Conservation (phyloP, 1,140 invertebrate genomes). For the Tenebrio molitor region DNA sequence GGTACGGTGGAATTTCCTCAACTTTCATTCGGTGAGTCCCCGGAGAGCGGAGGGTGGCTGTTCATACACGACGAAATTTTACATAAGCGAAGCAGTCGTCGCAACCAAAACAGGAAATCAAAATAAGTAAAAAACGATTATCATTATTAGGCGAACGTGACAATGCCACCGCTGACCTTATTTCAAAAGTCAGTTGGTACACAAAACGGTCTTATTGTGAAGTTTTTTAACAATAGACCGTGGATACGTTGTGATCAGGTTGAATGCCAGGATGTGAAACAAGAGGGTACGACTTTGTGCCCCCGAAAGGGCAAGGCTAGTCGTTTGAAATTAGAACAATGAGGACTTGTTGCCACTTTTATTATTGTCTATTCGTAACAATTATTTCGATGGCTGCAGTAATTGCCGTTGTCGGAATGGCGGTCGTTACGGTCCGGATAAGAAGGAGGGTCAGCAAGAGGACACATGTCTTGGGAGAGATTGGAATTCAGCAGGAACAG, state of each 20-base stretch:
- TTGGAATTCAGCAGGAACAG: conserved; percentile 48
- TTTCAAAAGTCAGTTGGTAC: conserved; percentile 26
- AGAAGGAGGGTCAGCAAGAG: conserved; percentile 21
- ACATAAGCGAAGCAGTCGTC: not conserved
- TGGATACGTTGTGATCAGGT: conserved; percentile 2
- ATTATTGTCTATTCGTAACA: not conserved
- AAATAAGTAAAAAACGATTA: not conserved
- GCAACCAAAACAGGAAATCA: not conserved
- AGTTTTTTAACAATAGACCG: conserved; percentile 30
- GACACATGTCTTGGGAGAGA: conserved; percentile 44
- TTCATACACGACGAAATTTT: not conserved
- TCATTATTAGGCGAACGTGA: not conserved
- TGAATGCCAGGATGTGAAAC: conserved; percentile 52
- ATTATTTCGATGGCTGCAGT: not conserved
- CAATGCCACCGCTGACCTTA: not conserved
- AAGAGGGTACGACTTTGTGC: conserved; percentile 49
- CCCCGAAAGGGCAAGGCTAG: conserved; percentile 49
- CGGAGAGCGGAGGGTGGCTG: not conserved
- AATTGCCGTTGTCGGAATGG: not conserved
- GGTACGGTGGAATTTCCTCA: conserved; percentile 9
- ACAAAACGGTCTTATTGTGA: conserved; percentile 42
- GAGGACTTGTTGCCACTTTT: conserved; percentile 6
- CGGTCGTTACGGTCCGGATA: not conserved
- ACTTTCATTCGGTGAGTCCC: conserved; percentile 23
- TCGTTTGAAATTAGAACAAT: conserved; percentile 49